Conservation (phyloP, 2,888 invertebrate genomes). For the Calameuta pallipes region DNA sequence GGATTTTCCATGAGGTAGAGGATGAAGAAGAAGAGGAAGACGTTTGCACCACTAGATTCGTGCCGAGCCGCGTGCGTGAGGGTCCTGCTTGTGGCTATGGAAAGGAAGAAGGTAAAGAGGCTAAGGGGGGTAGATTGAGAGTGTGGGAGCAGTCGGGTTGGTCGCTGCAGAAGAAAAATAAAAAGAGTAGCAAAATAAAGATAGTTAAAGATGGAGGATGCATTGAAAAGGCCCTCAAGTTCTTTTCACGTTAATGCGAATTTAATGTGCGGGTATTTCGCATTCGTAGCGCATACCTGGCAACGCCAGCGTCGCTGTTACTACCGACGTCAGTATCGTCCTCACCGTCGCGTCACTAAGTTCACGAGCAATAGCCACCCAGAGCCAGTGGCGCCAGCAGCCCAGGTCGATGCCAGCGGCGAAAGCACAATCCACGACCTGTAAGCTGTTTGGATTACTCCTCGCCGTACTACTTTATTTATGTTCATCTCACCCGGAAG, state of each 20-base stretch:
- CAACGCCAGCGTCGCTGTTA: background rate
- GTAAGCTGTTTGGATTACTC: background rate
- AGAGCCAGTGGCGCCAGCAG: background rate
- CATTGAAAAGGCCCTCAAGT: constrained; percentile 13
- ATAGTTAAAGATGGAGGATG: constrained; percentile 23
- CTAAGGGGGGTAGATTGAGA: background rate
- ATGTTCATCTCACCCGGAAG: background rate
- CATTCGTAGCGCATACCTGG: background rate
- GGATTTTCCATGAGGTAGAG: background rate
- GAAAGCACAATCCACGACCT: background rate
- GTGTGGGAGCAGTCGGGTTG: background rate
- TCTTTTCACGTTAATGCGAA: constrained; percentile 40
- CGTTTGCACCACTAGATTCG: background rate
- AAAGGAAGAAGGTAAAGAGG: background rate
- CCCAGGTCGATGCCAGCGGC: too few relatives aligned
- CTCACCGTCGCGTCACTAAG: background rate
- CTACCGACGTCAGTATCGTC: background rate
- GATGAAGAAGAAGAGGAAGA: background rate
- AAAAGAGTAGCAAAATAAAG: constrained; percentile 13
- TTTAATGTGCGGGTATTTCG: constrained; percentile 35
- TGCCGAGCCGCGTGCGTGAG: background rate
- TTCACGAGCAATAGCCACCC: background rate
- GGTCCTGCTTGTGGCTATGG: background rate
- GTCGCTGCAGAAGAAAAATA: background rate
- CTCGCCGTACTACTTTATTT: background rate